phyloP scores from a whole-genome alignment of 2,113 vertebrate species.

The Dolichotis patagonum region DNA sequence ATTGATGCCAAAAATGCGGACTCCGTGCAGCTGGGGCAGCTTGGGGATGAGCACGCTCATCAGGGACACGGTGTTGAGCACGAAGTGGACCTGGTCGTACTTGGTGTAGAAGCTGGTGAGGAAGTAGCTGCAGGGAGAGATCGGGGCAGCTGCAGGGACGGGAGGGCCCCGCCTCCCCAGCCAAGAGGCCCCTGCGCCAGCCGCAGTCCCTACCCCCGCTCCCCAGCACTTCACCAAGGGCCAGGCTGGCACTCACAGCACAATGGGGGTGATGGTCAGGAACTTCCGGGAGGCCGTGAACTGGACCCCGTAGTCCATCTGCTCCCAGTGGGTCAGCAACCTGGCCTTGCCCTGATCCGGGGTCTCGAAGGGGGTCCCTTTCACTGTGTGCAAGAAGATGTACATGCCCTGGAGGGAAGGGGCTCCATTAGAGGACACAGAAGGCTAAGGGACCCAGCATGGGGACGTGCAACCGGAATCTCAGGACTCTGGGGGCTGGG shows the following conservation, averaged over 20 bases:
- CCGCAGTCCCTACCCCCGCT: neutral
- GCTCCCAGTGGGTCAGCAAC: conserved; percentile 98
- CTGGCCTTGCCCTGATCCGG: conserved; percentile 97
- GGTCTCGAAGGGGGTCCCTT: conserved; percentile 97
- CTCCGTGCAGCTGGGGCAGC: conserved; percentile 89
- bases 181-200: neutral
- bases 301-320: conserved; percentile 99
- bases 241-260: conserved; percentile 90
- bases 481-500: neutral
- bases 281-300: conserved; percentile 98
- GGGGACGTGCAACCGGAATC: neutral
- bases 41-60: conserved; percentile 91
- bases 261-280: conserved; percentile 97
- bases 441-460: neutral
- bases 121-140: conserved; percentile 86
- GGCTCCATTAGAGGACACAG: neutral
- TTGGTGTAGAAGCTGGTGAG: conserved; percentile 92
- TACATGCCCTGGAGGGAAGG: conserved; percentile 93
- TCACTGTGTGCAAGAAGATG: conserved; percentile 97
- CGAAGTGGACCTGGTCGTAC: conserved; percentile 89
- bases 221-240: neutral
- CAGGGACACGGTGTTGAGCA: conserved; percentile 90
- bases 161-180: neutral
- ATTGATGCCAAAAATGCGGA: conserved; percentile 91
- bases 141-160: neutral